Conservation (phyloP, 2,113 vertebrate species). For the Percopsis transmontana region DNA sequence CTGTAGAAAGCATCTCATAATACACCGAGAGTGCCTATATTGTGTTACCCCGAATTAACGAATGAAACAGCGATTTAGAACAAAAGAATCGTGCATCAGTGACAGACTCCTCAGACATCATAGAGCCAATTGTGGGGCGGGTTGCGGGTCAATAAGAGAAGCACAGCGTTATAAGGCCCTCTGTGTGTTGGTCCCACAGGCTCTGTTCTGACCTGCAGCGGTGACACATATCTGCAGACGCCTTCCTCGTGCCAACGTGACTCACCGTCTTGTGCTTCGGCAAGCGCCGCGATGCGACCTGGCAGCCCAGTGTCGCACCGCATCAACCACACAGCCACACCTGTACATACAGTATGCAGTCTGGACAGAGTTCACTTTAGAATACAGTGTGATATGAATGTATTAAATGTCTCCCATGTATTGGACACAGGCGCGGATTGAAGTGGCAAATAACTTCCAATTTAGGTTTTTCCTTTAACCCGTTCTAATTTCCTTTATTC, state of each 20-base stretch:
- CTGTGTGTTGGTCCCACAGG: too few relatives aligned
- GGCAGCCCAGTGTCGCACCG: constrained; percentile 55
- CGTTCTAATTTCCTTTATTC: too few relatives aligned
- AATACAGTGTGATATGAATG: not conserved
- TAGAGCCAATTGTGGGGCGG: too few relatives aligned
- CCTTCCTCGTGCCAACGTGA: constrained; percentile 44
- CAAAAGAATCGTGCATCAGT: constrained; percentile 18
- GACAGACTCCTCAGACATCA: constrained; percentile 16
- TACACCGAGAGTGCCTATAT: too few relatives aligned
- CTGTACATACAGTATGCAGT: constrained; percentile 24
- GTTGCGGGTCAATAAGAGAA: too few relatives aligned
- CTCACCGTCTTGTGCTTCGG: constrained; percentile 44
- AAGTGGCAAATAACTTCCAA: too few relatives aligned
- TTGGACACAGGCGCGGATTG: not conserved
- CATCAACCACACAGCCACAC: constrained; percentile 20
- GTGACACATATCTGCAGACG: not conserved
- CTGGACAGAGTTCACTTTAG: not conserved
- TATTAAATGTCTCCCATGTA: not conserved
- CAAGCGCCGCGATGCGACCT: constrained; percentile 47
- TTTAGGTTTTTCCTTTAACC: too few relatives aligned
- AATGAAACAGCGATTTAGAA: too few relatives aligned
- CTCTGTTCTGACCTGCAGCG: not conserved
- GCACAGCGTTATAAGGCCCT: too few relatives aligned
- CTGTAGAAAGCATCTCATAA: too few relatives aligned
- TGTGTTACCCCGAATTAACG: too few relatives aligned